Percentiles rank a stretch among this genome's conserved stretches.
Conservation (phyloP, 2,113 vertebrate species). For the Misgurnus mizolepis region DNA sequence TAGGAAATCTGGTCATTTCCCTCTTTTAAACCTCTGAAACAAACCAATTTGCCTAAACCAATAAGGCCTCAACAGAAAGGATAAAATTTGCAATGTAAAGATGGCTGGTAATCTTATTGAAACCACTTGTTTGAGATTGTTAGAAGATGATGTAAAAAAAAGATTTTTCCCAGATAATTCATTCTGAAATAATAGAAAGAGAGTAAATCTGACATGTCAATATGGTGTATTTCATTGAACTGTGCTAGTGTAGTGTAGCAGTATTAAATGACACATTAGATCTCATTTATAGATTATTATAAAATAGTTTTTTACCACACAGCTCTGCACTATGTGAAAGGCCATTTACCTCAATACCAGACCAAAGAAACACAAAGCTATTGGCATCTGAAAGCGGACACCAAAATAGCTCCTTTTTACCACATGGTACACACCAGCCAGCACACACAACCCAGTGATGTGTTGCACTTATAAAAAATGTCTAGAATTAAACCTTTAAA, state of each 20-base stretch:
- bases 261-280: not conserved
- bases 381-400: slow-evolving; percentile 23
- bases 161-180: not conserved
- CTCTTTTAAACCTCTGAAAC: not conserved
- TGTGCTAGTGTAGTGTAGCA: not conserved
- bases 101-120: slow-evolving; percentile 3
- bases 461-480: slow-evolving; percentile 1
- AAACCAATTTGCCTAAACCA: not conserved
- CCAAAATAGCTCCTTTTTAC: slow-evolving; percentile 2
- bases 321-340: not conserved
- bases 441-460: not conserved
- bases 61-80: not conserved
- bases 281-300: no score
- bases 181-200: not conserved
- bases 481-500: not conserved
- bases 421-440: slow-evolving; percentile 24
- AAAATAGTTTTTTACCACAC: no score
- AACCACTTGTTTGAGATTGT: not conserved
- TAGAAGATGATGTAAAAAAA: not conserved
- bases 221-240: not conserved
- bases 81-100: slow-evolving; percentile 37
- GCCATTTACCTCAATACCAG: slow-evolving; percentile 6
- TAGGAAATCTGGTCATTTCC: not conserved
- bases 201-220: not conserved
- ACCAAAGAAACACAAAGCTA: slow-evolving; percentile 21